Base-by-base conservation (phyloP, 2,113 vertebrate species). In the Gila orcuttii region DNA sequence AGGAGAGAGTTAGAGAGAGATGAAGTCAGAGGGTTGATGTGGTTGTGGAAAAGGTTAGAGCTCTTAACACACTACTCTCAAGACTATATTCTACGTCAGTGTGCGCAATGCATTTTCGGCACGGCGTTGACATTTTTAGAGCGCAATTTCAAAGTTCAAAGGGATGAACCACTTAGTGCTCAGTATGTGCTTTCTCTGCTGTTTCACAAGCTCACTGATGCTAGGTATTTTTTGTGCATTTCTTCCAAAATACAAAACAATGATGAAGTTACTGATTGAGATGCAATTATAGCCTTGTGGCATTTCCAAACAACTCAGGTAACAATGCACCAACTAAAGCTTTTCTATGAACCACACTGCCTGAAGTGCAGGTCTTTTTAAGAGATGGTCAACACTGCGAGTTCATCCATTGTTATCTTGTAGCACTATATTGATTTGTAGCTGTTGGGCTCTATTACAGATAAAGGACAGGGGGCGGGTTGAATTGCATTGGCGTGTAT, bases 361-460 rank as follows among this genome's bases (percentile, higher is more conserved):
- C 42, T 47, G 33, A 60, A 82, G 57, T 33, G 55, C 82, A 59
- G 23, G 89, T 42, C 80, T 71, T 91, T 86, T 80, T 31, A 39
- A 89, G 78, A 62, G 79, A 86, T 75, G 60, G 79, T 85, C 84
- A 86, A 59, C n/a, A 55, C 47, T 42, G 17, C 4, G 1, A 77
- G 45, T 81, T 73, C 55, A 83, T 76, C 77, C 77, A 90, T 90
- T 92, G 87, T 91, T 89, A 89, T 88, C 87, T 88, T 23, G 60
- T 89, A 85, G 84, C 89, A 90, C 60, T 33, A 4, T 68, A 81
- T 81, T 66, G 79, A 81, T 81, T 50, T 81, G n/a, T 66, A 81
- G 79, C 60, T 66, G 79, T 66, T 81, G 39, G 79, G 79, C 88
- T 25, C 84, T 83, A 82, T 90, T 86, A 80, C 39, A 39, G 74